Conservation (phyloP, 2,888 invertebrate genomes). For the Andrena chrysosceles region DNA sequence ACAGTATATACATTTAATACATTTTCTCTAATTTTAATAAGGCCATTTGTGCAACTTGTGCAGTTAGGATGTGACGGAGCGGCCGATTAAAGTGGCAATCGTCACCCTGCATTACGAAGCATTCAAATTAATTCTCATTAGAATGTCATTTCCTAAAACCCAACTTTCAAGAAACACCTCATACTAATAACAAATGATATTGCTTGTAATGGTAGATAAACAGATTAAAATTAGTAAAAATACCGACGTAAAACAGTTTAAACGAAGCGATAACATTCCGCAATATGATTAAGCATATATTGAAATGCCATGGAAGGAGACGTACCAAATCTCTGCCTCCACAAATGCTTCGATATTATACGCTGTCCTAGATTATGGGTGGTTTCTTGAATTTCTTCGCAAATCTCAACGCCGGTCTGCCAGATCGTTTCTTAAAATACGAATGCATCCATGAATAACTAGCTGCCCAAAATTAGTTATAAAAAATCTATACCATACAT, state of each 20-base stretch:
- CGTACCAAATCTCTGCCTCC: slow-evolving; percentile 85
- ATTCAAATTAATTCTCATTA: slow-evolving; percentile 5
- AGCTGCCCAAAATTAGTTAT: neutral
- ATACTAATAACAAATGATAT: slow-evolving; percentile 35
- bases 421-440: slow-evolving; percentile 87
- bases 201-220: slow-evolving; percentile 43
- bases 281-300: slow-evolving; percentile 83
- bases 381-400: slow-evolving; percentile 86
- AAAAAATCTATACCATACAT: slow-evolving; percentile 8
- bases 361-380: slow-evolving; percentile 80
- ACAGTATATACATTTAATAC: slow-evolving; percentile 47
- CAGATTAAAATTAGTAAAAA: slow-evolving; percentile 30
- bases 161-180: slow-evolving; percentile 12
- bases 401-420: slow-evolving; percentile 88
- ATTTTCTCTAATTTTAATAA: slow-evolving; percentile 51
- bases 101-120: slow-evolving; percentile 12
- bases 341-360: slow-evolving; percentile 84
- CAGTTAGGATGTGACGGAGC: slow-evolving; percentile 20
- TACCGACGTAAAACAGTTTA: slow-evolving; percentile 44
- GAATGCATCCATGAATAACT: slow-evolving; percentile 5
- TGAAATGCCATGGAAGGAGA: slow-evolving; percentile 83
- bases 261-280: slow-evolving; percentile 82
- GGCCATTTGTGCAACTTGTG: slow-evolving; percentile 63
- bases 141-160: slow-evolving; percentile 13
- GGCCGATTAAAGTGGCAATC: slow-evolving; percentile 16